Base-by-base conservation (phyloP, 2,113 vertebrate genomes). In the Dromas ardeola region DNA sequence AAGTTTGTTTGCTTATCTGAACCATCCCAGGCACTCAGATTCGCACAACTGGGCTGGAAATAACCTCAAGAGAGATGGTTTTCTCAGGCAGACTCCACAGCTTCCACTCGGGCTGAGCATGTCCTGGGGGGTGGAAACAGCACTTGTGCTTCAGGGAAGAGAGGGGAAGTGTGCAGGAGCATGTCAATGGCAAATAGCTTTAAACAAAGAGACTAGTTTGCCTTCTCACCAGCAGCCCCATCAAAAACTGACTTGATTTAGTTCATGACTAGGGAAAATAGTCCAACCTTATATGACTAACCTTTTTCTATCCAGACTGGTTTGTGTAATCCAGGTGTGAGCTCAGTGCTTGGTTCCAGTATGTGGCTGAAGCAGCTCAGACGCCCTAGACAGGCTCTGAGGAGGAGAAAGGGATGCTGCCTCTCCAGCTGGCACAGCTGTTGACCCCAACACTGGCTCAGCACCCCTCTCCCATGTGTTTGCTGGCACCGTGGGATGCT, bases 1-100 rank as follows among this genome's bases (percentile, higher is more conserved):
- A 90, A 95, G 84, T 96, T 95, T 95, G 66, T 95, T 95, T 97
- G 84, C 89, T 88, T 95, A 91, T 90, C 62, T 77, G 84, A 97
- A 78, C 84, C 55, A 62, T 93, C 71, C 74, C 53, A 77, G 78
- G 66, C 89, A 82, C 58, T 76, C 43, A 61, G 61, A 85, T 89
- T 91, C 0, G 0, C 40, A 81, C 81, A 82, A 61, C 70, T 70
- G 66, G 49, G 74, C 62, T 91, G 70, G 59, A 90, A 94, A 93
- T 49, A 91, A 91, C 13, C 78, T 73, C 87, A 25, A 47, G 82
- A 94, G 89, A 74, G 67, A 85, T 52, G 43, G 23, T 63, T 87
- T 91, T 76, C 69, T 85, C 67, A 50, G 56, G 26, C 56, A 74
- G 45, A 50, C 55, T 83, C 62, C 61, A 69, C 40, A 79, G 77